Percentiles rank a stretch among this genome's conserved stretches.
phyloP scores from a whole-genome alignment of 2,888 invertebrate genomes.

The Drosophila leonis region DNA sequence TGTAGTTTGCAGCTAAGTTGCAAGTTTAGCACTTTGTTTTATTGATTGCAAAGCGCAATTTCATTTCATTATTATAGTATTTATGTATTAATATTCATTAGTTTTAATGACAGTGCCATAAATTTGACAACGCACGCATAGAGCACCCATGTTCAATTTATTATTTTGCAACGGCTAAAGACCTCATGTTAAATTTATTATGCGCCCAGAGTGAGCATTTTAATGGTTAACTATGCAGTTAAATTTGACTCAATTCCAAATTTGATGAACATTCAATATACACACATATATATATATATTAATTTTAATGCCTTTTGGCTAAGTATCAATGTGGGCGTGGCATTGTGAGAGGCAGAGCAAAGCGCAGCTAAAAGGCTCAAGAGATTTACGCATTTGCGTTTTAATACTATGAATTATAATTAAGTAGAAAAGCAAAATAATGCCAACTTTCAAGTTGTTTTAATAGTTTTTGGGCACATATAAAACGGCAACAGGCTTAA shows the following conservation, averaged over 20 bases:
- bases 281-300: background rate
- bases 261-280: conserved; percentile 16
- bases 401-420: conserved; percentile 69
- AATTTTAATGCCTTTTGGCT: conserved; percentile 8
- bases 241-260: background rate
- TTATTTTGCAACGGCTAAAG: background rate
- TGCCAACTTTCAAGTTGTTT: conserved; percentile 70
- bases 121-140: background rate
- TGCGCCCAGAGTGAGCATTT: background rate
- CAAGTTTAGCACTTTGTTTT: background rate
- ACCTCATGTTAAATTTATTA: conserved; percentile 10
- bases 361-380: conserved; percentile 21
- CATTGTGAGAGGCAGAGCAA: conserved; percentile 4
- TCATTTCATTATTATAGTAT: background rate
- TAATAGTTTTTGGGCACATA: conserved; percentile 62
- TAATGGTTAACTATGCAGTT: background rate
- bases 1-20: background rate
- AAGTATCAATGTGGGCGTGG: conserved; percentile 18
- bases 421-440: conserved; percentile 64
- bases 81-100: conserved; percentile 4
- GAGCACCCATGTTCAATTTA: background rate
- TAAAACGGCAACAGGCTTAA: conserved; percentile 29
- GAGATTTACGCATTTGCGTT: conserved; percentile 40
- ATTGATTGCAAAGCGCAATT: background rate
- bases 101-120: conserved; percentile 5